Percentiles rank a stretch among this genome's conserved stretches.
Evolutionary conservation across 2,888 invertebrate genomes (phyloP).

Genomic region (Dichetophora obliterata): DNA sequence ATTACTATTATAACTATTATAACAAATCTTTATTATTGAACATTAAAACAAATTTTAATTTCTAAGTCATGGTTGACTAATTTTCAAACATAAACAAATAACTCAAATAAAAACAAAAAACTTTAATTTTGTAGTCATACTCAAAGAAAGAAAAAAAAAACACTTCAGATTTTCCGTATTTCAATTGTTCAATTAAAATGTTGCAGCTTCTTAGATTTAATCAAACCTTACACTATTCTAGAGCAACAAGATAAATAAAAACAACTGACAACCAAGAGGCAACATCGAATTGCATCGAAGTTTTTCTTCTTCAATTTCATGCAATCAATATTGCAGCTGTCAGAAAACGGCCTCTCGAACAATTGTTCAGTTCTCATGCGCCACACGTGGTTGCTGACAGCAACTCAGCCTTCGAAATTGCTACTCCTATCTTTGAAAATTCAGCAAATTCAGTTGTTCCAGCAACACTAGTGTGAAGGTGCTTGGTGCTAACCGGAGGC

Average conservation of each 20-base stretch:
- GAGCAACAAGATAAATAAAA: not conserved
- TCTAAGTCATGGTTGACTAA: too few species aligned
- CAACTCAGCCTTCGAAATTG: not conserved
- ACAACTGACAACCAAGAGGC: not conserved
- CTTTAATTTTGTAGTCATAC: too few species aligned
- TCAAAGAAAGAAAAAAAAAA: too few species aligned
- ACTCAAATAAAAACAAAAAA: too few species aligned
- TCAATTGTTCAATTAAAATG: too few species aligned
- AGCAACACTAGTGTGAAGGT: not conserved
- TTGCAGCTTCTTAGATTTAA: too few species aligned
- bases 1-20: too few species aligned
- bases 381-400: not conserved
- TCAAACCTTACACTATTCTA: too few species aligned
- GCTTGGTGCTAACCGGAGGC: not conserved
- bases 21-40: too few species aligned
- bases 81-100: too few species aligned
- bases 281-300: not conserved
- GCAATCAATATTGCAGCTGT: slow-evolving; percentile 24
- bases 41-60: too few species aligned
- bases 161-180: too few species aligned
- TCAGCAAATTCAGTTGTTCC: slow-evolving; percentile 6
- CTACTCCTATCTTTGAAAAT: not conserved
- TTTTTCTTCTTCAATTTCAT: not conserved
- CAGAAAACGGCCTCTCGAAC: not conserved
- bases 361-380: not conserved